Conservation (phyloP, 2,888 invertebrate species). For the Elmis aenea region DNA sequence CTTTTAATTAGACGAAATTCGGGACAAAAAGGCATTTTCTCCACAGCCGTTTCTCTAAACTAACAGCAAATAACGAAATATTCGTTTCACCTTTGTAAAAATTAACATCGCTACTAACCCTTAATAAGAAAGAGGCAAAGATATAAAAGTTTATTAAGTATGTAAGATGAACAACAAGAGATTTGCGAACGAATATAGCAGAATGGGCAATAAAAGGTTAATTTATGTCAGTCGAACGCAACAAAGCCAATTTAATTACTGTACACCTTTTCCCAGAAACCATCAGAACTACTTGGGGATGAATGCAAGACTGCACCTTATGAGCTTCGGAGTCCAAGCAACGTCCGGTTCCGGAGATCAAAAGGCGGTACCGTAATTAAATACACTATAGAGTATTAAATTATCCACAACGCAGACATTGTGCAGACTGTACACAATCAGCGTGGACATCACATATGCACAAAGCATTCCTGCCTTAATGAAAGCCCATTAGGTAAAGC, state of each 20-base stretch:
- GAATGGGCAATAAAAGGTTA: no score
- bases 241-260: slow-evolving; percentile 32
- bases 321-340: slow-evolving; percentile 39
- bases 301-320: slow-evolving; percentile 32
- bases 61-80: no score
- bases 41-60: no score
- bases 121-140: no score
- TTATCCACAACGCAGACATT: slow-evolving; percentile 37
- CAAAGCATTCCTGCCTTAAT: slow-evolving; percentile 48
- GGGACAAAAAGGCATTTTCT: no score
- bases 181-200: no score
- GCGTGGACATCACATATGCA: slow-evolving; percentile 47
- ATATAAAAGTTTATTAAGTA: no score
- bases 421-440: slow-evolving; percentile 42
- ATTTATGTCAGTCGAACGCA: slow-evolving; percentile 14
- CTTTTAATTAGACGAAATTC: no score
- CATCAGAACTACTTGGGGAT: slow-evolving; percentile 27
- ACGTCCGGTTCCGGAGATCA: slow-evolving; percentile 40
- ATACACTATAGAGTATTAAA: slow-evolving; percentile 47
- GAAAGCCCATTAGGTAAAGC: slow-evolving; percentile 48
- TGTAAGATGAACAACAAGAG: no score
- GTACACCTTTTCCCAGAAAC: slow-evolving; percentile 22
- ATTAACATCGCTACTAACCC: no score
- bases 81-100: no score
- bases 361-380: slow-evolving; percentile 45